Evolutionary conservation across 2,797 vertebrate species (phyloP).

Genomic region (Basileuterus tristriatus): DNA sequence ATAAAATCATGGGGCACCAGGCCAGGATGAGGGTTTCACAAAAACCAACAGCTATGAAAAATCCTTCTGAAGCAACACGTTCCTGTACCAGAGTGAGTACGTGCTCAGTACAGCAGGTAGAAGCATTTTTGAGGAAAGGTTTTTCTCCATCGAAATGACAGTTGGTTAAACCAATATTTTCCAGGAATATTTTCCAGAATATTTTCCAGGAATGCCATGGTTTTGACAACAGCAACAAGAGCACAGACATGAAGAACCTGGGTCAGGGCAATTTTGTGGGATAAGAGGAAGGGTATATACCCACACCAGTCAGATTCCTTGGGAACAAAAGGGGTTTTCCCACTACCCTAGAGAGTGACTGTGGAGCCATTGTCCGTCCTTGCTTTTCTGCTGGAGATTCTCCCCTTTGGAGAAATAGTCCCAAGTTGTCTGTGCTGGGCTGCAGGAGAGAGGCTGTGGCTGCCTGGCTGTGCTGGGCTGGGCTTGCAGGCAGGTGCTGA

Average conservation of each 20-base stretch:
- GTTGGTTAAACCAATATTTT: background rate
- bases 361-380: rapidly evolving
- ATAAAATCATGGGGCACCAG: background rate
- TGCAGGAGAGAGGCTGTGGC: background rate
- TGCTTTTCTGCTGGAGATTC: background rate
- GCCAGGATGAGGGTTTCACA: background rate
- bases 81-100: rapidly evolving
- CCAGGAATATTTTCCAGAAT: background rate
- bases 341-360: rapidly evolving
- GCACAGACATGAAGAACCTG: rapidly evolving
- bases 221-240: background rate
- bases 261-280: rapidly evolving
- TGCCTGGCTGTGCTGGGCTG: rapidly evolving
- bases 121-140: background rate
- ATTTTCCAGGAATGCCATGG: background rate
- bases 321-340: background rate
- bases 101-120: background rate
- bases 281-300: background rate
- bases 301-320: rapidly evolving
- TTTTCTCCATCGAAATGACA: background rate
- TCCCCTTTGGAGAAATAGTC: background rate
- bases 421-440: rapidly evolving
- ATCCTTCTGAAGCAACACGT: background rate
- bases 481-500: rapidly evolving
- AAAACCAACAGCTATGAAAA: rapidly evolving